Evolutionary conservation across 2,888 invertebrate genomes (phyloP).

Genomic region (Cinara cedri): DNA sequence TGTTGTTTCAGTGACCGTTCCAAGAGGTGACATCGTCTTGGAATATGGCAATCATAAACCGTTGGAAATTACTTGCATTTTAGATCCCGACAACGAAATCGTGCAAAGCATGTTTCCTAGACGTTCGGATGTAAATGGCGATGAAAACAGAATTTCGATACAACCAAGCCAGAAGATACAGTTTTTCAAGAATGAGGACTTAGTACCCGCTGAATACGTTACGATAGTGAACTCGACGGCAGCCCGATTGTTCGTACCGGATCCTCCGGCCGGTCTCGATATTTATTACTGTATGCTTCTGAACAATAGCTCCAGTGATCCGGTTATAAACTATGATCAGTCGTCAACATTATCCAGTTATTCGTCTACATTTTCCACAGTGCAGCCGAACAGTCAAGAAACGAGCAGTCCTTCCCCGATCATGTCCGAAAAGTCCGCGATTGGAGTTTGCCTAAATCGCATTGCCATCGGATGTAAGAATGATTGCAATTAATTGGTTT

Average conservation of each 20-base stretch:
- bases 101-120: conserved; percentile 62
- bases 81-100: conserved; percentile 63
- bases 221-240: conserved; percentile 71
- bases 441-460: conserved; percentile 67
- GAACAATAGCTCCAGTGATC: conserved; percentile 14
- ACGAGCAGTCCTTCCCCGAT: conserved; percentile 20
- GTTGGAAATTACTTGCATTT: conserved; percentile 71
- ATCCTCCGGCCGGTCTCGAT: conserved; percentile 66
- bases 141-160: conserved; percentile 64
- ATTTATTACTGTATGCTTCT: conserved; percentile 67
- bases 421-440: conserved; percentile 58
- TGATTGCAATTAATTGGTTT: too few relatives aligned
- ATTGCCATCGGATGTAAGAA: conserved; percentile 69
- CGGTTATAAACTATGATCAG: not conserved
- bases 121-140: conserved; percentile 63
- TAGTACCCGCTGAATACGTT: conserved; percentile 64
- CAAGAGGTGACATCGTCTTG: conserved; percentile 68
- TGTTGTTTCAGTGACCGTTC: conserved; percentile 63
- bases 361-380: conserved; percentile 7
- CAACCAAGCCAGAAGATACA: conserved; percentile 64
- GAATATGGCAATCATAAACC: conserved; percentile 67
- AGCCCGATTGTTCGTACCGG: conserved; percentile 67
- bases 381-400: conserved; percentile 49
- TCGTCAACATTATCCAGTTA: not conserved
- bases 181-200: conserved; percentile 64